Conservation (phyloP, 2,888 invertebrate genomes). For the Rotaria socialis region DNA sequence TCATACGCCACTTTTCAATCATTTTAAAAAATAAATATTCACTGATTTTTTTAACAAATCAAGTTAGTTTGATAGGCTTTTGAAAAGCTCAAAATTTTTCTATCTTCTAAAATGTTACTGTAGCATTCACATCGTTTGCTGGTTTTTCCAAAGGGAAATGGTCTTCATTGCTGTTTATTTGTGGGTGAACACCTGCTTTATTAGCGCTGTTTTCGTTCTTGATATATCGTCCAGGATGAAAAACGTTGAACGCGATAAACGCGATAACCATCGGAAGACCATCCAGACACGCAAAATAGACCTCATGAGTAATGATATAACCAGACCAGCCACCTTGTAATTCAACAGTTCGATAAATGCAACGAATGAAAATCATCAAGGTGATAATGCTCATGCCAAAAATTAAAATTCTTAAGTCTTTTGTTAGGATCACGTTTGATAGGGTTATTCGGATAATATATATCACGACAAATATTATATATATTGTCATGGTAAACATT, state of each 20-base stretch:
- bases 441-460: neutral
- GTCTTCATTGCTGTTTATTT: too few species aligned
- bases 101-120: too few species aligned
- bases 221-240: neutral
- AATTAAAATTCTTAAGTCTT: neutral
- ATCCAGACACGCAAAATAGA: neutral
- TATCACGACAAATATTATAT: neutral
- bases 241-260: neutral
- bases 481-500: neutral
- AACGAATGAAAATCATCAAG: constrained; percentile 3
- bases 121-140: too few species aligned
- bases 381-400: neutral
- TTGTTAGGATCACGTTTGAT: neutral
- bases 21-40: too few species aligned
- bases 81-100: too few species aligned
- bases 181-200: too few species aligned
- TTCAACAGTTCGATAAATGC: neutral
- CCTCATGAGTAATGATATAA: constrained; percentile 2
- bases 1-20: too few species aligned
- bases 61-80: too few species aligned
- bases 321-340: neutral
- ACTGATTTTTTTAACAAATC: too few species aligned
- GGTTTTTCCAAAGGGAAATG: too few species aligned
- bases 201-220: neutral
- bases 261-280: neutral